These are phyloP conservation scores for Aquatica leii DNA, from an alignment of 2,888 invertebrate genomes.

Conservation along the genomic window DNA sequence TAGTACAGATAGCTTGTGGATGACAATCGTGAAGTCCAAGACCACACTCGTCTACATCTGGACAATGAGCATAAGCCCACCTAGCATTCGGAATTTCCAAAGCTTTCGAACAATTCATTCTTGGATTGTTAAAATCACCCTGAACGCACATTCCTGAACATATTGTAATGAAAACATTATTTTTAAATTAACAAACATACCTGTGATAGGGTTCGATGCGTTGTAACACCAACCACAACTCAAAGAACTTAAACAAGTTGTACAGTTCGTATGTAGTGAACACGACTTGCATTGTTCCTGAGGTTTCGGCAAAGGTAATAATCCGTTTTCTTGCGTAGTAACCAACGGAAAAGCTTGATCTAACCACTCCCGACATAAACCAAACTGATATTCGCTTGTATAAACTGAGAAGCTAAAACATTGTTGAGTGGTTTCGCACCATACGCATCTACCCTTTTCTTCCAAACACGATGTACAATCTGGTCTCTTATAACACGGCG, in stretches of 20 bases:
- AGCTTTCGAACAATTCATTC: constrained; percentile 73
- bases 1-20: constrained; percentile 88
- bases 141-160: constrained; percentile 80
- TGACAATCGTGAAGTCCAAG: constrained; percentile 90
- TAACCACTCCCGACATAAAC: constrained; percentile 91
- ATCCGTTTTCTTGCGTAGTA: constrained; percentile 52
- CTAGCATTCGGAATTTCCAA: constrained; percentile 75
- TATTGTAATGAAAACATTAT: neutral
- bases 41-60: constrained; percentile 94
- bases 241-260: constrained; percentile 80
- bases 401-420: constrained; percentile 97
- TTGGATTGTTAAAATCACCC: constrained; percentile 86
- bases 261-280: constrained; percentile 76
- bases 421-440: constrained; percentile 92
- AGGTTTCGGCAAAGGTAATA: constrained; percentile 50
- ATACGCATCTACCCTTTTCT: constrained; percentile 87
- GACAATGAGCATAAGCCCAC: constrained; percentile 93
- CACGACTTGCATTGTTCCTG: constrained; percentile 84
- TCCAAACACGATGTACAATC: constrained; percentile 86
- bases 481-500: constrained; percentile 79
- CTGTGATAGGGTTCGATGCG: constrained; percentile 85
- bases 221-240: constrained; percentile 97
- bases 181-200: constrained; percentile 52
- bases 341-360: constrained; percentile 74
- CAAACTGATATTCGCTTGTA: constrained; percentile 93